Percentiles rank a stretch among this genome's conserved stretches.
These are phyloP conservation scores for Carcharodon carcharias DNA, from an alignment of 2,797 vertebrate genomes.

Conservation along the genomic window DNA sequence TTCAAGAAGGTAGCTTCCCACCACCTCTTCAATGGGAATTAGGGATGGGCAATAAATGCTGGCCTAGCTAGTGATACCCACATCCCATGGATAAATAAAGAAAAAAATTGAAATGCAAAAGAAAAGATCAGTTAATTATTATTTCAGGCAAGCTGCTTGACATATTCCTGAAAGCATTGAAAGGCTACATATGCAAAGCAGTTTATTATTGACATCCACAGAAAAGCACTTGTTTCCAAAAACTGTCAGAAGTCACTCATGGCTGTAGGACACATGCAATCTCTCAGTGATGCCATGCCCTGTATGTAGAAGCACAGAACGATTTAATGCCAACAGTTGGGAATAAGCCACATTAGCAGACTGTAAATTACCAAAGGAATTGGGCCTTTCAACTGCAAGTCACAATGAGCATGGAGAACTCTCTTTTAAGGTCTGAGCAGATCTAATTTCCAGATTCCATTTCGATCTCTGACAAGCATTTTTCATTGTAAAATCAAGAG, in stretches of 20 bases:
- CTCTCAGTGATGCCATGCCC: background rate
- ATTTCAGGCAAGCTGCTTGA: background rate
- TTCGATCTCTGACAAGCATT: background rate
- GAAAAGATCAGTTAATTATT: background rate
- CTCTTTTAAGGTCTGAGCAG: background rate
- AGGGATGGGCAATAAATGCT: too few species aligned
- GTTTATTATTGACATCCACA: background rate
- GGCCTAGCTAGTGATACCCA: too few species aligned
- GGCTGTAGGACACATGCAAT: background rate
- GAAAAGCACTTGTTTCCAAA: background rate
- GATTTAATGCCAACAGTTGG: background rate
- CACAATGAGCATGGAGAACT: background rate
- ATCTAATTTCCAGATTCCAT: background rate
- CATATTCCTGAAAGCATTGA: background rate
- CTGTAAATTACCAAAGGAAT: background rate
- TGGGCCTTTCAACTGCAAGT: background rate
- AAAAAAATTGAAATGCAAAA: background rate
- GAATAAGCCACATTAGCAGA: background rate
- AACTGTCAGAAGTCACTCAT: background rate
- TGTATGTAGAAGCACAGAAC: background rate
- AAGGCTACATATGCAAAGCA: background rate
- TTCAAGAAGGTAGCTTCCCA: too few species aligned
- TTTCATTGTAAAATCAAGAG: background rate
- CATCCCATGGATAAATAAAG: background rate
- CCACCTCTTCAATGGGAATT: too few species aligned